These are phyloP conservation scores for Mixornis gularis DNA, from an alignment of 2,113 vertebrate species.

Conservation along the genomic window DNA sequence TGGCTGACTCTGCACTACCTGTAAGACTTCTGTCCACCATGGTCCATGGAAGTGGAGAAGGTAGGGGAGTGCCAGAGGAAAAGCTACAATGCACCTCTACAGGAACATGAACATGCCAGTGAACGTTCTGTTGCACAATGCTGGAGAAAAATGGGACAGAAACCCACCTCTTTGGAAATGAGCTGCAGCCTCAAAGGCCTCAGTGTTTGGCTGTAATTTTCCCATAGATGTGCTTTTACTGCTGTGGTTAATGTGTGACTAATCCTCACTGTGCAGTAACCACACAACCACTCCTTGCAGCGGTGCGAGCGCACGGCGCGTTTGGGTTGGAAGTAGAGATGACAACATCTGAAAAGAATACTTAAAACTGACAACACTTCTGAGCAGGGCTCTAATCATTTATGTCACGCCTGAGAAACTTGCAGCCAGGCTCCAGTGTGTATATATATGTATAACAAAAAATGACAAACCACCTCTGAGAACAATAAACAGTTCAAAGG, in stretches of 20 bases:
- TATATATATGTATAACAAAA: background rate
- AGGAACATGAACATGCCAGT: background rate
- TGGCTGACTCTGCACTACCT: background rate
- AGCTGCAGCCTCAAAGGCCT: background rate
- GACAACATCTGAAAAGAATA: background rate
- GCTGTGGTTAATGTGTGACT: constrained; percentile 69
- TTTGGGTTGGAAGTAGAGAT: background rate
- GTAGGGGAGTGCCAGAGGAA: background rate
- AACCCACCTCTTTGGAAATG: background rate
- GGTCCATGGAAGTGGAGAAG: background rate
- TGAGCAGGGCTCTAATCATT: background rate
- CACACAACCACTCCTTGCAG: constrained; percentile 48
- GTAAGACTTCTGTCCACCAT: background rate
- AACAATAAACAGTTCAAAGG: constrained; percentile 31
- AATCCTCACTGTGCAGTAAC: constrained; percentile 44
- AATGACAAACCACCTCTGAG: background rate
- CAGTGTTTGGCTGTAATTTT: constrained; percentile 16
- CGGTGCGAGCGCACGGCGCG: background rate
- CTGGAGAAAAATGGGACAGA: background rate
- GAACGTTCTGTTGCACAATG: background rate
- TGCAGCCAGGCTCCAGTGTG: background rate
- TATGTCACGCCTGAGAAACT: background rate
- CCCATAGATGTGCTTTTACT: constrained; percentile 56
- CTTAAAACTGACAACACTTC: background rate
- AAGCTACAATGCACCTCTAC: background rate